Conservation (phyloP, 2,888 invertebrate genomes). For the Plebejus argus region DNA sequence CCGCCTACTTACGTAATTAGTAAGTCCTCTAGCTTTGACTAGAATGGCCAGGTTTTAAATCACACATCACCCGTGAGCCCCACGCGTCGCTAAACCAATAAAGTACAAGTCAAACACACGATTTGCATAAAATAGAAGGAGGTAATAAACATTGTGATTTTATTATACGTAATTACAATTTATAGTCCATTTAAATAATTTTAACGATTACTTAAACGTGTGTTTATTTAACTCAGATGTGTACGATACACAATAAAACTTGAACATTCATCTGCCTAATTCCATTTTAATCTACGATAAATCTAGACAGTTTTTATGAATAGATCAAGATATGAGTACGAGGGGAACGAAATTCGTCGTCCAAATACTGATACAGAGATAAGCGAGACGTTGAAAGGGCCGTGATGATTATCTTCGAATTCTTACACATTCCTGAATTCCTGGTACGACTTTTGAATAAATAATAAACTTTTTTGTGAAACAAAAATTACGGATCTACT, state of each 20-base stretch:
- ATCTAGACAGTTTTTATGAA: constrained; percentile 54
- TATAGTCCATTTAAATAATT: constrained; percentile 7
- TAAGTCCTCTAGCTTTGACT: background rate
- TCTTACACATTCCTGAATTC: constrained; percentile 71
- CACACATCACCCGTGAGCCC: background rate
- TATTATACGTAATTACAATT: constrained; percentile 13
- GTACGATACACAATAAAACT: constrained; percentile 25
- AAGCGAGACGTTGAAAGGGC: constrained; percentile 63
- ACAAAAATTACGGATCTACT: constrained; percentile 11
- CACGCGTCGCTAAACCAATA: background rate
- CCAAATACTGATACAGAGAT: constrained; percentile 60
- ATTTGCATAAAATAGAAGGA: constrained; percentile 22
- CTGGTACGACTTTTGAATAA: constrained; percentile 72
- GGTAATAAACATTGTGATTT: constrained; percentile 8
- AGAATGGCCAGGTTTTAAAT: background rate
- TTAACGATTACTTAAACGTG: constrained; percentile 15
- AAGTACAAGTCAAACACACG: background rate
- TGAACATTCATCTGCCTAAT: constrained; percentile 55
- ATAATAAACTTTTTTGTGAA: constrained; percentile 15
- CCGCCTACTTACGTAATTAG: no score
- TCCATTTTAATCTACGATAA: constrained; percentile 56
- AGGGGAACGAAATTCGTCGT: constrained; percentile 57
- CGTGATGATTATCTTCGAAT: constrained; percentile 59
- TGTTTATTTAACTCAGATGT: constrained; percentile 13
- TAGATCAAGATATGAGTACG: constrained; percentile 56